Evolutionary conservation across 2,113 vertebrate genomes (phyloP).

Genomic region (Microcebus ravelobensis): DNA sequence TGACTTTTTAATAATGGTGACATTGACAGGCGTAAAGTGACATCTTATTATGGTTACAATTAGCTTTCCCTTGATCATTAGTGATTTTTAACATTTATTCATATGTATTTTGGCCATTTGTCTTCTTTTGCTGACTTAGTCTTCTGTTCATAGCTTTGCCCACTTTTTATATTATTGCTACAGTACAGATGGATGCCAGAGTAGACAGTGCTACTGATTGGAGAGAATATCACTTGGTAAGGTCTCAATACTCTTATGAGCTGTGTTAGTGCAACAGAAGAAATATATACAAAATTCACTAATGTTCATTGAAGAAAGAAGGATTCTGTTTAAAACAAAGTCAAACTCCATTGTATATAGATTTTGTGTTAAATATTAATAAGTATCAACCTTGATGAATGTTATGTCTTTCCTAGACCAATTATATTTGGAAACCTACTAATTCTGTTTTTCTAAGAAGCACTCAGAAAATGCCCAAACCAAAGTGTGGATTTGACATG

Average conservation of each 20-base stretch:
- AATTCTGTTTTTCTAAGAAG: background rate
- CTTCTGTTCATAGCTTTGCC: too few species aligned
- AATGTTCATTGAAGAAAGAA: background rate
- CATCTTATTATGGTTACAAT: too few species aligned
- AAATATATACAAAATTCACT: background rate
- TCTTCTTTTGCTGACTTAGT: too few species aligned
- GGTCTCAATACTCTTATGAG: too few species aligned
- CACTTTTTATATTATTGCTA: too few species aligned
- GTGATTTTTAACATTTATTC: too few species aligned
- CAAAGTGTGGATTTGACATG: background rate
- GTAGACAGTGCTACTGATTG: too few species aligned
- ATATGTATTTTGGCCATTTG: too few species aligned
- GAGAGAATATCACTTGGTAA: background rate
- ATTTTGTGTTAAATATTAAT: background rate
- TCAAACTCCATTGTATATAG: background rate
- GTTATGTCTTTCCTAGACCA: background rate
- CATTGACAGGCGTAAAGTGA: too few species aligned
- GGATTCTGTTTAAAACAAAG: background rate
- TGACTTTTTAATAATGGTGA: too few species aligned
- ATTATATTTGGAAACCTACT: background rate
- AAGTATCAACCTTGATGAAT: background rate
- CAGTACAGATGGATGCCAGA: too few species aligned
- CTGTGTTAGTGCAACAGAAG: background rate
- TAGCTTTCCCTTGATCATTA: too few species aligned
- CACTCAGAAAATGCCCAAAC: background rate